These are phyloP conservation scores for Octonoba sinensis DNA, from an alignment of 2,888 invertebrate species.

Conservation along the genomic window DNA sequence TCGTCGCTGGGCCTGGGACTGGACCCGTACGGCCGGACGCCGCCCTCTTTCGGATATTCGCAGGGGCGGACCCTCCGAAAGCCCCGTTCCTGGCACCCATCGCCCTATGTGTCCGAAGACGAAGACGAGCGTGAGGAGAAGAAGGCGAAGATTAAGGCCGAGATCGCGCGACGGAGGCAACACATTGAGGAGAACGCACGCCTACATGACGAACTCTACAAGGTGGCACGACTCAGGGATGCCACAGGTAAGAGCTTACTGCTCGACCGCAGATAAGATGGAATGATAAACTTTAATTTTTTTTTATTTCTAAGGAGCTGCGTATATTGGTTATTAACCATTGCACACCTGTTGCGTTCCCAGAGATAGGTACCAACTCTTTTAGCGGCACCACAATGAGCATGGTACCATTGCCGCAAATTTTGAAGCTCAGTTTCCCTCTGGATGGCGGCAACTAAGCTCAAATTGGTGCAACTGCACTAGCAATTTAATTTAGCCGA, in stretches of 20 bases:
- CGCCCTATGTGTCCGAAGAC: constrained; percentile 73
- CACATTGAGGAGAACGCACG: constrained; percentile 76
- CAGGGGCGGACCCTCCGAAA: constrained; percentile 73
- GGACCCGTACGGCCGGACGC: constrained; percentile 63
- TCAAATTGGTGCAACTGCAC: too few species aligned
- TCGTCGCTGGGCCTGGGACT: constrained; percentile 51
- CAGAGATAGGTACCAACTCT: too few species aligned
- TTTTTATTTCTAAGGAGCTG: too few species aligned
- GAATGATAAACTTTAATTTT: too few species aligned
- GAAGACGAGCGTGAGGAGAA: constrained; percentile 76
- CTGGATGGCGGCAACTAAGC: too few species aligned
- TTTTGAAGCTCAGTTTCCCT: too few species aligned
- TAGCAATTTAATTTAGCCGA: too few species aligned
- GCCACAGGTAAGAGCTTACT: constrained; percentile 18
- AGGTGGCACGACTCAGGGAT: constrained; percentile 68
- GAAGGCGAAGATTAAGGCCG: constrained; percentile 76
- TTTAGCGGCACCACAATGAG: too few species aligned
- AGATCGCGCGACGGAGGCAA: constrained; percentile 76
- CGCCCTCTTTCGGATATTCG: constrained; percentile 65
- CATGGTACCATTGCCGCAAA: too few species aligned
- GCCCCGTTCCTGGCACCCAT: constrained; percentile 74
- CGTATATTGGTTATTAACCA: too few species aligned
- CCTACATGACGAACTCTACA: constrained; percentile 74
- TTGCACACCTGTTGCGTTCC: too few species aligned
- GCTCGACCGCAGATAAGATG: too few species aligned